Percentiles rank a stretch among this genome's conserved stretches.
Evolutionary conservation across 2,888 invertebrate species (phyloP).

Genomic region (Hedya salicella): DNA sequence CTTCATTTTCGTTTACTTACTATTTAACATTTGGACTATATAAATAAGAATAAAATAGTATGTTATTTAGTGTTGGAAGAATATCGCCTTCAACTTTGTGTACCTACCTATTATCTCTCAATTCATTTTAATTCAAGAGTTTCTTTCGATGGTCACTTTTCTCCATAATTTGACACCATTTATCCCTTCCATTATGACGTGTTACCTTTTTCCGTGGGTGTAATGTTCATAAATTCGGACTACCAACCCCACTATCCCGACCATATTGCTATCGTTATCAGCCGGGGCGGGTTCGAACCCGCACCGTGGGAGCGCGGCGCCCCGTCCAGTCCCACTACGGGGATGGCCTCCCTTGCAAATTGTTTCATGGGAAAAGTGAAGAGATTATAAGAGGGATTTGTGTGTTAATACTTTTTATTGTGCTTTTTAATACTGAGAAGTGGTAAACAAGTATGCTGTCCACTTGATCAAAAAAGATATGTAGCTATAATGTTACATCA

Average conservation of each 20-base stretch:
- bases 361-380: slow-evolving; percentile 29
- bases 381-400: slow-evolving; percentile 18
- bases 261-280: slow-evolving; percentile 31
- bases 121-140: too few species aligned
- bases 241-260: slow-evolving; percentile 4
- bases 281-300: slow-evolving; percentile 11
- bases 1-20: neutral
- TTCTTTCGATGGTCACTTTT: too few species aligned
- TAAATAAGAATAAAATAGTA: too few species aligned
- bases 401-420: neutral
- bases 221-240: neutral
- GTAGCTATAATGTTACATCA: too few species aligned
- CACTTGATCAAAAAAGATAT: too few species aligned
- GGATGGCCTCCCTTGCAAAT: slow-evolving; percentile 31
- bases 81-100: too few species aligned
- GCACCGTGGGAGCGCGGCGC: slow-evolving; percentile 38
- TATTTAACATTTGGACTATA: neutral
- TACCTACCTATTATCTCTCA: too few species aligned
- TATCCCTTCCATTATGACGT: neutral
- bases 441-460: neutral
- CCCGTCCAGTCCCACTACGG: slow-evolving; percentile 34
- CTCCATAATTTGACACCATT: neutral
- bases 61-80: too few species aligned
- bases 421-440: neutral
- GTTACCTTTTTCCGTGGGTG: too few species aligned